phyloP scores from a whole-genome alignment of 1,140 invertebrate species.

The Papilio polyxenes region DNA sequence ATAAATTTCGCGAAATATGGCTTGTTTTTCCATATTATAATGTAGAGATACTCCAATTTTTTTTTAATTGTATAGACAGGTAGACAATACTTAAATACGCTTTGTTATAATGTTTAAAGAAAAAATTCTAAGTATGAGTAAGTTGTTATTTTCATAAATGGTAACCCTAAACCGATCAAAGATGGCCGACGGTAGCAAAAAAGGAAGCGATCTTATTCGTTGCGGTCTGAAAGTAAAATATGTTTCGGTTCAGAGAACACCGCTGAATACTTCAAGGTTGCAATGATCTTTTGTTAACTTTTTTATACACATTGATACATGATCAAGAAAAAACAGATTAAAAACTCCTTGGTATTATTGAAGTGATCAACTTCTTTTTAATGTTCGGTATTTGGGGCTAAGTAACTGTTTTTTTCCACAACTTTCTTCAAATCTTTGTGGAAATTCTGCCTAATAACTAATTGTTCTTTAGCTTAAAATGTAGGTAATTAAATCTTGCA shows the following conservation, averaged over 20 bases:
- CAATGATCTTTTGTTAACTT: constrained; percentile 1
- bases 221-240: constrained; percentile 40
- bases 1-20: too few species aligned
- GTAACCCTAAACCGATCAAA: neutral
- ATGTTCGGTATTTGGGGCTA: neutral
- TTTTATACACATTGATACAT: constrained; percentile 1
- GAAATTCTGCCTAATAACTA: too few species aligned
- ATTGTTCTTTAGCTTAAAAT: too few species aligned
- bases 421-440: too few species aligned
- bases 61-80: too few species aligned
- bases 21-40: too few species aligned
- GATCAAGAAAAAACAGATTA: neutral
- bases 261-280: constrained; percentile 35
- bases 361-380: neutral
- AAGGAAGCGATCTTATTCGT: constrained; percentile 50
- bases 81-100: too few species aligned
- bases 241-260: constrained; percentile 29
- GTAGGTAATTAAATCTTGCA: too few species aligned
- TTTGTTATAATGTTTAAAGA: too few species aligned
- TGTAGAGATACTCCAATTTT: too few species aligned
- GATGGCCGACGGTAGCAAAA: constrained; percentile 43
- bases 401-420: too few species aligned
- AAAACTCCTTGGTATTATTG: neutral
- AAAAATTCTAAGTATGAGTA: neutral
- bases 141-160: neutral